phyloP scores from a whole-genome alignment of 2,797 vertebrate species.

The Brotula barbata region DNA sequence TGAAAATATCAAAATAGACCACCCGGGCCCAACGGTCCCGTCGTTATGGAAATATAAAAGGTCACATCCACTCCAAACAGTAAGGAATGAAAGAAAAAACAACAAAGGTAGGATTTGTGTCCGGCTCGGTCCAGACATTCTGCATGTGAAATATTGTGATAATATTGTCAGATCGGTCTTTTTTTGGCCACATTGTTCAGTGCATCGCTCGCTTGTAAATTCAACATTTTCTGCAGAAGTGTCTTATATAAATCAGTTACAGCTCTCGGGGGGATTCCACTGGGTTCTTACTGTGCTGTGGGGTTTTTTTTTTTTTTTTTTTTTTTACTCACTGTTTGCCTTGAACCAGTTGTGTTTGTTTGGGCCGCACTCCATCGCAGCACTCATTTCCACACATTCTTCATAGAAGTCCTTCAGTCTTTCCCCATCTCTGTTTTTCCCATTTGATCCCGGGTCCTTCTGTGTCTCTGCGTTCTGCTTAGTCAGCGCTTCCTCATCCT shows the following conservation, averaged over 20 bases:
- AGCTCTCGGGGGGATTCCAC: conserved; percentile 60
- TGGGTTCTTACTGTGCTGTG: conserved; percentile 53
- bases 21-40: too few relatives aligned
- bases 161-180: too few relatives aligned
- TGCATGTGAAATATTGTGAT: too few relatives aligned
- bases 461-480: conserved; percentile 65
- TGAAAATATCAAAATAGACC: too few relatives aligned
- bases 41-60: too few relatives aligned
- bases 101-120: too few relatives aligned
- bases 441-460: conserved; percentile 61
- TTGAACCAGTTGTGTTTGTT: conserved; percentile 80
- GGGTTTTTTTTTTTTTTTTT: too few relatives aligned
- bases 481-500: conserved; percentile 69
- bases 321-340: conserved; percentile 80
- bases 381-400: conserved; percentile 80
- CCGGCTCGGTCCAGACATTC: too few relatives aligned
- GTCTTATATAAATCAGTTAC: conserved; percentile 67
- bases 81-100: too few relatives aligned
- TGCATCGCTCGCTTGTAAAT: conserved; percentile 39
- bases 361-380: conserved; percentile 68
- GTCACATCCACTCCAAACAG: too few relatives aligned
- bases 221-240: conserved; percentile 54
- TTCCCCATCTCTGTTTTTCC: conserved; percentile 72
- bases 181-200: conserved; percentile 30
- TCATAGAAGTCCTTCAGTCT: conserved; percentile 77